Evolutionary conservation across 2,113 vertebrate species (phyloP).

Genomic region (Sceloporus tristichus): DNA sequence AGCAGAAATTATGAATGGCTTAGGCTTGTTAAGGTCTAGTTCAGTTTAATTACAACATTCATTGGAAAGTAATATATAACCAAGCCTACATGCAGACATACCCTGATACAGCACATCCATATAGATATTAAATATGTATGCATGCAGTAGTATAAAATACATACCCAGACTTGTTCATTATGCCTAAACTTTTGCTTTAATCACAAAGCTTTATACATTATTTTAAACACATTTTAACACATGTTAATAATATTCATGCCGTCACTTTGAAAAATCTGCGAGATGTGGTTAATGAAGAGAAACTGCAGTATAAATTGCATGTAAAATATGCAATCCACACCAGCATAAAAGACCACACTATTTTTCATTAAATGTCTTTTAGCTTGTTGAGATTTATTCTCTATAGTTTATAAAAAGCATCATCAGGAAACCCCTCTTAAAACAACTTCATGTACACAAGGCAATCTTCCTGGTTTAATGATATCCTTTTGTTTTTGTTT

Average conservation of each 20-base stretch:
- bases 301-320: conserved; percentile 80
- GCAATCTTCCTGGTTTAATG: conserved; percentile 80
- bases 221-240: conserved; percentile 78
- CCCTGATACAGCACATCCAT: conserved; percentile 37
- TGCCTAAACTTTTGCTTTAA: conserved; percentile 74
- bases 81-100: conserved; percentile 38
- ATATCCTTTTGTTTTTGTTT: conserved; percentile 70
- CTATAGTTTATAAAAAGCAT: conserved; percentile 76
- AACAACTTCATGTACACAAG: conserved; percentile 73
- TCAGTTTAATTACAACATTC: conserved; percentile 80
- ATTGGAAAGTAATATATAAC: conserved; percentile 59
- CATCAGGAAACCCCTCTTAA: conserved; percentile 72
- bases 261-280: conserved; percentile 75
- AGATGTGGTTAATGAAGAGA: conserved; percentile 83
- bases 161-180: conserved; percentile 65
- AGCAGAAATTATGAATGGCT: conserved; percentile 73
- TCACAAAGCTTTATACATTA: conserved; percentile 70
- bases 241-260: conserved; percentile 81
- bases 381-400: conserved; percentile 79
- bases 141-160: conserved; percentile 50
- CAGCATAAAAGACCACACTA: conserved; percentile 70
- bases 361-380: conserved; percentile 78
- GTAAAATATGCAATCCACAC: conserved; percentile 77
- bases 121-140: conserved; percentile 53
- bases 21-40: conserved; percentile 75